Evolutionary conservation across 1,140 invertebrate species (phyloP).

Genomic region (Drosophila malerkotliana): DNA sequence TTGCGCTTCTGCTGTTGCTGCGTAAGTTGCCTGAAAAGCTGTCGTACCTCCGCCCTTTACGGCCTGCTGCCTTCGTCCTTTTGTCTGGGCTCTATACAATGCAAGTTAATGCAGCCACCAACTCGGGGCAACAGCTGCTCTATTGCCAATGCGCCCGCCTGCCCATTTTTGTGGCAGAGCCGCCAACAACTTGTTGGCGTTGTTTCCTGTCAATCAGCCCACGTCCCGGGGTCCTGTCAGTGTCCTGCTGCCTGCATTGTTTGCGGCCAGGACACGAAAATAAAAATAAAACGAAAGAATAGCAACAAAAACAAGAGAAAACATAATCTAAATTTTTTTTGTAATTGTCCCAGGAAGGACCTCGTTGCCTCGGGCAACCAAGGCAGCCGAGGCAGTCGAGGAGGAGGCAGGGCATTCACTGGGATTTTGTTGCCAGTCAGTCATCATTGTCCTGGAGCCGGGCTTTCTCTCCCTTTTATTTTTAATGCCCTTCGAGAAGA

Average conservation of each 20-base stretch:
- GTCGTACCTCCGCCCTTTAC: constrained; percentile 7
- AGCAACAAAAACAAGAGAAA: constrained; percentile 7
- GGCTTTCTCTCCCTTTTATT: too few species aligned
- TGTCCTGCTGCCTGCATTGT: constrained; percentile 29
- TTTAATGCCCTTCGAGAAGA: too few species aligned
- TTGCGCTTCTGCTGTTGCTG: constrained; percentile 32
- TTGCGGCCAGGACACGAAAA: constrained; percentile 12
- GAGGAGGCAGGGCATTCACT: background rate
- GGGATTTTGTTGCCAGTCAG: constrained; percentile 7
- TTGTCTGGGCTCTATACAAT: constrained; percentile 56
- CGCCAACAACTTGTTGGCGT: constrained; percentile 59
- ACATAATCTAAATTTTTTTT: constrained; percentile 50
- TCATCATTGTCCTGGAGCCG: background rate
- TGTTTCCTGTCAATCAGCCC: constrained; percentile 48
- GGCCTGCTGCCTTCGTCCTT: constrained; percentile 1
- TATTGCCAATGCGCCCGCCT: too few species aligned
- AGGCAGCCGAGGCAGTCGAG: background rate
- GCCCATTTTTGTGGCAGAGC: background rate
- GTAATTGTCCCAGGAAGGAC: constrained; percentile 46
- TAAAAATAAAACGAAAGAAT: too few species aligned
- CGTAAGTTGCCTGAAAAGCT: constrained; percentile 53
- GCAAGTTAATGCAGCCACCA: constrained; percentile 50
- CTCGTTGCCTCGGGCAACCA: constrained; percentile 18
- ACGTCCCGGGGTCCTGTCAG: background rate
- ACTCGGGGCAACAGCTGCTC: constrained; percentile 33